Conservation (phyloP, 2,113 vertebrate genomes). For the Indicator maculatus region DNA sequence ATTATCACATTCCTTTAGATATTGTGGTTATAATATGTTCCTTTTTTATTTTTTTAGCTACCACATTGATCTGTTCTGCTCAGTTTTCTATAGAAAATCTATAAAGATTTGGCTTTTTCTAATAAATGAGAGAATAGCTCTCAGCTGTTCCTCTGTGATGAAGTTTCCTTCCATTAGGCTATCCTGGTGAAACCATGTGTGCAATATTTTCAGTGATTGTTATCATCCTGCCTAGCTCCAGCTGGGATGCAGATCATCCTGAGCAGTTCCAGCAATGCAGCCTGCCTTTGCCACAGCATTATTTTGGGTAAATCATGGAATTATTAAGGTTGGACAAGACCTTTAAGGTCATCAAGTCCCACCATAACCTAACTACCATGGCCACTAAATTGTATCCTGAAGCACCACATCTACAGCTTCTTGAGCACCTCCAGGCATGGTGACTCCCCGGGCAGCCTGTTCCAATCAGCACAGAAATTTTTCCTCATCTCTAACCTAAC, state of each 20-base stretch:
- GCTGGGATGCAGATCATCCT: slow-evolving; percentile 45
- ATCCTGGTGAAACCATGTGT: slow-evolving; percentile 52
- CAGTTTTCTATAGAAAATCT: slow-evolving; percentile 22
- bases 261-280: background rate
- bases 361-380: too few species aligned
- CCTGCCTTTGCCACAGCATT: background rate
- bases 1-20: slow-evolving; percentile 21
- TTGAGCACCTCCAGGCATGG: too few species aligned
- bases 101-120: slow-evolving; percentile 20
- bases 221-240: slow-evolving; percentile 52
- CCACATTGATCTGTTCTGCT: background rate
- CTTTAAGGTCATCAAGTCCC: too few species aligned
- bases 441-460: too few species aligned
- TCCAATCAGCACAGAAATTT: too few species aligned
- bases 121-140: slow-evolving; percentile 49
- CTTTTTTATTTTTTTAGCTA: slow-evolving; percentile 24
- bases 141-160: slow-evolving; percentile 53
- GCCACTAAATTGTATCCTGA: too few species aligned
- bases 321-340: too few species aligned
- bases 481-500: too few species aligned
- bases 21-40: slow-evolving; percentile 14
- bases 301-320: background rate
- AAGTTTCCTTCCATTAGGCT: slow-evolving; percentile 50
- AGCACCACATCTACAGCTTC: too few species aligned
- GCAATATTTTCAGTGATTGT: slow-evolving; percentile 36